These are phyloP conservation scores for Callaeas wilsoni DNA, from an alignment of 2,113 vertebrate genomes.

Conservation along the genomic window DNA sequence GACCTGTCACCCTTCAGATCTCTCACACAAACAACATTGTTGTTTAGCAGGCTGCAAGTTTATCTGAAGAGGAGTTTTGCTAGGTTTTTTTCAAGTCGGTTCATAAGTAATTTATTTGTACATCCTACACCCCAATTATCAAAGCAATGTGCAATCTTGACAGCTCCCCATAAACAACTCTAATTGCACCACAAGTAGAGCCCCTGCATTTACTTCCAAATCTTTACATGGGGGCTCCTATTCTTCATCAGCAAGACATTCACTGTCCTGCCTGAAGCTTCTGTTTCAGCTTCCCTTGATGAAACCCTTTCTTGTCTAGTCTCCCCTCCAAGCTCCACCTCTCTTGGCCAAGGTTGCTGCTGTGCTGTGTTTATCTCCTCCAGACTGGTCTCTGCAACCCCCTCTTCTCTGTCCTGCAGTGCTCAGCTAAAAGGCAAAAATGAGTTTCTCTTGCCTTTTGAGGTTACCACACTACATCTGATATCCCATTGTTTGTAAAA, in stretches of 20 bases:
- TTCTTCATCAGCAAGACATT: neutral
- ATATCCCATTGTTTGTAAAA: accelerated
- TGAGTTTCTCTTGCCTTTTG: neutral
- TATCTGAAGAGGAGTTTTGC: accelerated
- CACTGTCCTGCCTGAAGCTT: neutral
- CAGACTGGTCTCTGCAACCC: neutral
- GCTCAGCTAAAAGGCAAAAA: neutral
- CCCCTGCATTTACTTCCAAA: neutral
- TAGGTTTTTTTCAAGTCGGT: neutral
- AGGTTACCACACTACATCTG: neutral
- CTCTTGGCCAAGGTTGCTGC: neutral
- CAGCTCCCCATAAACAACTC: neutral
- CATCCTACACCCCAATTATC: neutral
- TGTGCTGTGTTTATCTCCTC: neutral
- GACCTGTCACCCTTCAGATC: neutral
- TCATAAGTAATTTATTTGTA: neutral
- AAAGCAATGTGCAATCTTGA: neutral
- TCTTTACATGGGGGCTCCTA: neutral
- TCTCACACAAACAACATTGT: neutral
- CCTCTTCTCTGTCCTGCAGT: neutral
- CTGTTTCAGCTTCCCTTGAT: neutral
- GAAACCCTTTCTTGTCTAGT: neutral
- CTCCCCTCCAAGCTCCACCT: neutral
- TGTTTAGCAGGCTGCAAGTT: neutral
- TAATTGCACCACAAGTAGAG: neutral